These are phyloP conservation scores for Physella acuta DNA, from an alignment of 1,140 invertebrate genomes.

Conservation along the genomic window DNA sequence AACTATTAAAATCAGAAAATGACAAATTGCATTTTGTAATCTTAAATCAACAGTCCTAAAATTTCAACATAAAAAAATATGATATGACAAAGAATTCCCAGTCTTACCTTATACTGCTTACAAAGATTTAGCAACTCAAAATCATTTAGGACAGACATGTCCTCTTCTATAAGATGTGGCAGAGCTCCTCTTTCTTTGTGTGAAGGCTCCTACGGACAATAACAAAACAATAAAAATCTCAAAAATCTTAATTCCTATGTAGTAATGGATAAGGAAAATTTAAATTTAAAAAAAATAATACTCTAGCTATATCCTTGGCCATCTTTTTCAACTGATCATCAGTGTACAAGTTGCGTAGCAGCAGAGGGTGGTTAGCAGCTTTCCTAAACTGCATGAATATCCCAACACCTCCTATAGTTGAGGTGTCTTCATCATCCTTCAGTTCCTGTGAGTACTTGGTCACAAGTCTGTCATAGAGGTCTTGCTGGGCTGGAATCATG, in stretches of 20 bases:
- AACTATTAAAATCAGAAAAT: too few relatives aligned
- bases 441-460: conserved; percentile 64
- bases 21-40: too few relatives aligned
- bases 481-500: conserved; percentile 73
- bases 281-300: conserved; percentile 27
- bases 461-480: conserved; percentile 76
- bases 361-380: conserved; percentile 62
- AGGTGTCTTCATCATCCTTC: conserved; percentile 27
- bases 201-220: conserved; percentile 58
- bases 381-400: conserved; percentile 60
- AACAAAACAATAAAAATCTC: background rate
- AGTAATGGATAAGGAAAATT: background rate
- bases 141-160: conserved; percentile 84
- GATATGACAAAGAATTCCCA: too few relatives aligned
- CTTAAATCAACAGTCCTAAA: too few relatives aligned
- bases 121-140: conserved; percentile 86
- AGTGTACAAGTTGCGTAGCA: conserved; percentile 79
- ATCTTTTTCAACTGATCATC: conserved; percentile 72
- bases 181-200: conserved; percentile 76
- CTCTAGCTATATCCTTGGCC: conserved; percentile 71
- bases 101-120: conserved; percentile 60
- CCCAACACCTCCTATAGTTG: conserved; percentile 32
- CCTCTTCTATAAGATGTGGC: conserved; percentile 80
- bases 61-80: too few relatives aligned
- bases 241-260: background rate